Evolutionary conservation across 37 sponge, comb jelly and placozoan genomes (phyloP), one percentile per base, ranked within the genome.

Genomic region (Cladorhizidae sp.): DNA sequence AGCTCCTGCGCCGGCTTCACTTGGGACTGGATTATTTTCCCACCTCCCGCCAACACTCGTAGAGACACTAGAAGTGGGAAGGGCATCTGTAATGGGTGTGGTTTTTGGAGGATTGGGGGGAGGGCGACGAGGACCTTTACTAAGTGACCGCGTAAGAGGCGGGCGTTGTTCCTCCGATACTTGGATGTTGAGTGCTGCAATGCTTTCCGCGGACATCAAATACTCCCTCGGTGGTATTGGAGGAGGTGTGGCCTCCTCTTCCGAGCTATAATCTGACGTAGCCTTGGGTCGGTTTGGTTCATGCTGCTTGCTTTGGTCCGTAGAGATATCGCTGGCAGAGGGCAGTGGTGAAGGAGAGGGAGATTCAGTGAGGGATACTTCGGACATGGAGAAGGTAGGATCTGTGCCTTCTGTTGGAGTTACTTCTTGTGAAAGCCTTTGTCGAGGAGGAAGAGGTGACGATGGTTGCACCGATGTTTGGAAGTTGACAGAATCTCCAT

Each of bases 281-380:
- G 33, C 32, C n/a, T n/a, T n/a, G n/a, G n/a, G n/a, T n/a, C n/a
- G n/a, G n/a, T n/a, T n/a, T n/a, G n/a, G n/a, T 63, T 9, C 5
- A 14, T 63, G 29, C 8, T 63, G 7, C 11, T 11, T 63, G 64
- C 11, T 32, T 63, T 32, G 32, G 33, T 28, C 32, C 31, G 71
- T 37, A 35, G 40, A 39, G n/a, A 29, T 70, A n/a, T 37, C n/a
- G 14, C 5, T 28, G 39, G 25, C 31, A 70, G 71, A 40, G 39
- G 76, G 76, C 5, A 31, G 76, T 29, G 23, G 57, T 56, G 36
- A 37, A 56, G 23, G 57, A 75, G 36, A 37, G 56, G 76, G 25
- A 29, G 73, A 5, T 72, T 33, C 35, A 26, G 54, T 69, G 2
- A 5, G 14, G 23, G 70, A 25, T 69, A 6, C 21, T 36, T 21